Base-by-base conservation (phyloP, 2,888 invertebrate genomes). In the Drosophila tanythrix region DNA sequence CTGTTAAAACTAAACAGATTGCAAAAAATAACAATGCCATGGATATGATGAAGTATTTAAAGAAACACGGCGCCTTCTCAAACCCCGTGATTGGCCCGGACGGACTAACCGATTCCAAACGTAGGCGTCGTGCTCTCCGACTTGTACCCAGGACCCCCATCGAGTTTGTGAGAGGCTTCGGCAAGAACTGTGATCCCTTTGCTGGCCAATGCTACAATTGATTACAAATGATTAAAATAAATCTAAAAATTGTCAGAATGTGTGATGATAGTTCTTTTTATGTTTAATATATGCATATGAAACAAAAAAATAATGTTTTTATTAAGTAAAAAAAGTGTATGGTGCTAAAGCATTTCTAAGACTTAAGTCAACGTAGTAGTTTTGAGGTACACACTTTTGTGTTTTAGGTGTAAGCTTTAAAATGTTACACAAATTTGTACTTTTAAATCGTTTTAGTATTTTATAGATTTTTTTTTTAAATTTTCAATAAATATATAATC, bases 121-220 rank as follows among this genome's bases (percentile, higher is more conserved):
- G 89, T 1, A 60, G 18, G 15, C 81, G 72, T 5, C 64, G 65
- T 8, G 33, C 40, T 25, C 66, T 89, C n/a, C 64, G 50, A 6
- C 70, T 82, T 38, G 61, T 74, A 13, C 75, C 83, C 5, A 70
- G 78, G 10, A 86, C 83, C 0, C 56, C 86, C 5, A 55, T 90
- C 1, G 81, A 88, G 4, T 55, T 68, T 50, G 55, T 85, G 13
- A 78, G 85, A 25, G 81, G 86, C 0, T 81, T 73, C 11, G 82
- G 81, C 11, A 89, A 79, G 27, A 78, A 78, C 0, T 27, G 18
- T n/a, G 63, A 82, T 76, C 76, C 79, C 0, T 76, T 75, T 33
- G 6, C 10, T 11, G 21, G 27, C 10, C 29, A 35, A 2, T 56
- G 53, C 59, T 67, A 33, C 27, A 60, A 60, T 21, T 21, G 21